Evolutionary conservation across 1,140 invertebrate genomes (phyloP).

Genomic region (Platyura marginata): DNA sequence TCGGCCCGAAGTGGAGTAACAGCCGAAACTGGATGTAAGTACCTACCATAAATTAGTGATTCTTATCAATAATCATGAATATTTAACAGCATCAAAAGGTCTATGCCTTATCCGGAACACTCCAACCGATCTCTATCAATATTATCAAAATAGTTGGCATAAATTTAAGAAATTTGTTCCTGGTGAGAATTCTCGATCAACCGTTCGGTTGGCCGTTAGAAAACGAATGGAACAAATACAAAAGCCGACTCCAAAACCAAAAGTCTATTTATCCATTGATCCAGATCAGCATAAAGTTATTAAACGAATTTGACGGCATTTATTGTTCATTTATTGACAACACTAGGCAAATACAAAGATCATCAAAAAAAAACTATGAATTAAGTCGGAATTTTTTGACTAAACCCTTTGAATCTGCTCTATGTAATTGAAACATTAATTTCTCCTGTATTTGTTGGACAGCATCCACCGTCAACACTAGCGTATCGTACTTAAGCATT

Average conservation of each 20-base stretch:
- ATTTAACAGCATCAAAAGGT: not conserved
- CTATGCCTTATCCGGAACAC: not conserved
- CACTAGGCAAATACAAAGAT: not conserved
- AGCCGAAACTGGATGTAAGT: not conserved
- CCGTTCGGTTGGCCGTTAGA: constrained; percentile 40
- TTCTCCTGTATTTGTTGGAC: constrained; percentile 73
- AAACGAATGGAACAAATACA: constrained; percentile 24
- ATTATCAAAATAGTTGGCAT: constrained; percentile 54
- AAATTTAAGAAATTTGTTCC: constrained; percentile 44
- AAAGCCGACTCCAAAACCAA: constrained; percentile 3
- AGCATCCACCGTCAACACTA: constrained; percentile 74
- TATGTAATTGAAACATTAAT: constrained; percentile 59
- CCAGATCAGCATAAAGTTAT: constrained; percentile 4
- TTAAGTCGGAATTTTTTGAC: constrained; percentile 29
- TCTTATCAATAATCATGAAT: not conserved
- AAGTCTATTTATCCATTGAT: constrained; percentile 12
- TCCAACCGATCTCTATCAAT: constrained; percentile 36
- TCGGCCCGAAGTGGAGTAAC: not conserved
- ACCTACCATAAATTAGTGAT: not conserved
- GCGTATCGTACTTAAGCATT: constrained; percentile 91
- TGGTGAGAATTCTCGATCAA: constrained; percentile 36
- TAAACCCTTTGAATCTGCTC: constrained; percentile 30
- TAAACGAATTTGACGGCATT: not conserved
- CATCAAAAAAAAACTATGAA: not conserved
- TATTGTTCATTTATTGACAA: not conserved